phyloP scores from a whole-genome alignment of 2,113 vertebrate species.

The Orthonyx spaldingii region DNA sequence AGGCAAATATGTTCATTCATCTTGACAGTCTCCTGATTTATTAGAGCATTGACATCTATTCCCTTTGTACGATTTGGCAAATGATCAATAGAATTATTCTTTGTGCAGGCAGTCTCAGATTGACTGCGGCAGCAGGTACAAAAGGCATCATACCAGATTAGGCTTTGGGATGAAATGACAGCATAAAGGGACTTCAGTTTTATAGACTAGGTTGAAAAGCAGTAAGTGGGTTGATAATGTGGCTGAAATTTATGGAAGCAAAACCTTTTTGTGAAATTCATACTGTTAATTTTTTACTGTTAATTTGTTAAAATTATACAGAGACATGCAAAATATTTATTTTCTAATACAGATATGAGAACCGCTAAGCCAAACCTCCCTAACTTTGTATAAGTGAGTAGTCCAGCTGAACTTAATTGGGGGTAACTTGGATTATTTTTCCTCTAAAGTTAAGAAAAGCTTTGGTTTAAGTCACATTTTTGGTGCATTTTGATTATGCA shows the following conservation, averaged over 20 bases:
- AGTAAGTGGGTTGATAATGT: neutral
- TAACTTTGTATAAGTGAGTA: neutral
- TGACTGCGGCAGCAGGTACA: conserved; percentile 25
- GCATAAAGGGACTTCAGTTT: neutral
- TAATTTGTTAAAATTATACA: neutral
- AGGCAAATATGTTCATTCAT: conserved; percentile 61
- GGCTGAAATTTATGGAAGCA: neutral
- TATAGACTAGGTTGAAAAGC: neutral
- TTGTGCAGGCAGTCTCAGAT: conserved; percentile 1
- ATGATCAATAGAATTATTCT: conserved; percentile 61
- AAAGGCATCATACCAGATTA: conserved; percentile 28
- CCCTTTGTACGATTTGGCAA: conserved; percentile 71
- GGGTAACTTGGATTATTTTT: neutral
- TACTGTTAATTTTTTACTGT: neutral
- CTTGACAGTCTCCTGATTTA: conserved; percentile 74
- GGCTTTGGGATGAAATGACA: neutral
- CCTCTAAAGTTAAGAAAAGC: neutral
- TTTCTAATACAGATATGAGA: neutral
- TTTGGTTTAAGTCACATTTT: neutral
- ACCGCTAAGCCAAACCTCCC: neutral
- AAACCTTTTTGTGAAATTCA: neutral
- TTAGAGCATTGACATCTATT: conserved; percentile 57
- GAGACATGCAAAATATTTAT: neutral
- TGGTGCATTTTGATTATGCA: neutral
- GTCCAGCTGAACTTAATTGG: neutral